Base-by-base conservation (phyloP, 1,140 invertebrate species). In the Drosophila mojavensis region DNA sequence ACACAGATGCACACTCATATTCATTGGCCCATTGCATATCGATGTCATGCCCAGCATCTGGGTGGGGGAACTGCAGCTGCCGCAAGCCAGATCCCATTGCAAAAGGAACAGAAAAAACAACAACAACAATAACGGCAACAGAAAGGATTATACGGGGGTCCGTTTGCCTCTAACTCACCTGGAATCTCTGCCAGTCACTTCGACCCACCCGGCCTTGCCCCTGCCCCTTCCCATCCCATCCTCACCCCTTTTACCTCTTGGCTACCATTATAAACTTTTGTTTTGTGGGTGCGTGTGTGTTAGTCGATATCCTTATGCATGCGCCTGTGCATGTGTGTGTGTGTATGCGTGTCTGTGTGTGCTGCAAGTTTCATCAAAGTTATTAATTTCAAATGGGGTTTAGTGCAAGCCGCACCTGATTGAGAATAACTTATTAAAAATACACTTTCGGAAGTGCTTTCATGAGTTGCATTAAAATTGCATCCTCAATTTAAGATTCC, bases 361-460 rank as follows among this genome's bases (percentile, higher is more conserved):
- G 43, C 55, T 54, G 47, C 17, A 39, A 72, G 47, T 81, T 67
- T 43, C 54, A 51, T 63, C 82, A 86, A 71, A 39, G 71, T 75
- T 86, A 86, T 86, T 77, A 79, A 81, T 86, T 86, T 76, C 82
- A 72, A 55, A 70, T 64, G 11, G 11, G 60, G 54, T 54, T 55
- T 65, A 74, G 62, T 69, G 33, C 50, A 3, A 13, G 43, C 30
- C 5, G 5, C 13, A 62, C 55, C 50, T 28, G 30, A 33, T 50
- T 50, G 10, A 10, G 13, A 2, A 54, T 41, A 50, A 26, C 28
- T 0, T 7, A 53, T 11, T 50, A 30, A 30, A 56, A 47, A 26
- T 4, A 39, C 36, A 10, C 24, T 47, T 13, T 39, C 11, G 13
- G 36, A 39, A 39, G 33, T 36, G 6, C 7, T 36, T 5, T 36